Percentiles rank a stretch among this genome's conserved stretches.
Evolutionary conservation across 2,888 invertebrate genomes (phyloP).

Genomic region (Drosophila lutescens): DNA sequence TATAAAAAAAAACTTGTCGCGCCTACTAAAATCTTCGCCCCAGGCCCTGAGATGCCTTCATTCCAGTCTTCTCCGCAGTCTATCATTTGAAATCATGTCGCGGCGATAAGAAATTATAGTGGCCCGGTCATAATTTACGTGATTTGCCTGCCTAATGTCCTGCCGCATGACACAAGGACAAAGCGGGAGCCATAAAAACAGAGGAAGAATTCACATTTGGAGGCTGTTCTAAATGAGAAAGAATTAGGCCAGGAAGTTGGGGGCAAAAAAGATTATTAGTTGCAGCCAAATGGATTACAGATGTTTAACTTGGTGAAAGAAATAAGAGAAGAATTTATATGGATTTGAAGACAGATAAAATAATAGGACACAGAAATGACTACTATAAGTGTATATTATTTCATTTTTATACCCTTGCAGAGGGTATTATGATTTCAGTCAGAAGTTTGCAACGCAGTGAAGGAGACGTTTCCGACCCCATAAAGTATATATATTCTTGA

Average conservation of each 20-base stretch:
- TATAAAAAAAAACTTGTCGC: conserved; percentile 69
- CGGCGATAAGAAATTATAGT: conserved; percentile 78
- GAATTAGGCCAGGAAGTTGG: conserved; percentile 22
- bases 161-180: conserved; percentile 28
- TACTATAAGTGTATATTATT: no score
- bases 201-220: conserved; percentile 20
- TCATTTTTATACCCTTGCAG: no score
- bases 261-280: conserved; percentile 11
- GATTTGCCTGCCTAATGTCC: conserved; percentile 72
- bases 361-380: not conserved
- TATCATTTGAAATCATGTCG: conserved; percentile 80
- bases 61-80: conserved; percentile 52
- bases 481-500: no score
- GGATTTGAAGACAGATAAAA: not conserved
- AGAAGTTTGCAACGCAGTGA: no score
- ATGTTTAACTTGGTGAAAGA: conserved; percentile 11
- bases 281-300: conserved; percentile 11
- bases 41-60: conserved; percentile 21
- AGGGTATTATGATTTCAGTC: no score
- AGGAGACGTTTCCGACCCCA: no score
- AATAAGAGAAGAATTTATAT: not conserved
- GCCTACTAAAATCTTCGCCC: conserved; percentile 69
- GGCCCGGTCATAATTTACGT: conserved; percentile 76
- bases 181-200: conserved; percentile 23
- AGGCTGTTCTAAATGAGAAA: conserved; percentile 26